A percentile compares a stretch with the other conserved stretches of the same genome.
phyloP scores from a whole-genome alignment of 2,113 vertebrate species.

The Sisor rabdophorus region DNA sequence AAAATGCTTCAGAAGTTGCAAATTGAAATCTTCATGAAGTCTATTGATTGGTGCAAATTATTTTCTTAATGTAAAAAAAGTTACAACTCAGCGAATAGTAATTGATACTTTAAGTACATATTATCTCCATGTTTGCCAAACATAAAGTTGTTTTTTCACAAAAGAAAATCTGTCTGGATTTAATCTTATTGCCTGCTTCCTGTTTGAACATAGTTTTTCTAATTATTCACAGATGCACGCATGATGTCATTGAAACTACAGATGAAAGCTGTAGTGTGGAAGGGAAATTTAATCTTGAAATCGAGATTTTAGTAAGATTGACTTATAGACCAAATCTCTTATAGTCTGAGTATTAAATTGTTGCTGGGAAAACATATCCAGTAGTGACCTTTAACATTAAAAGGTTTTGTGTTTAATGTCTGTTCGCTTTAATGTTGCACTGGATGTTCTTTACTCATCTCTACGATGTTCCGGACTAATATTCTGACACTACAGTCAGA shows the following conservation, averaged over 20 bases:
- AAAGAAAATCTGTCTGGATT: constrained; percentile 12
- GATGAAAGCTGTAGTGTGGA: neutral
- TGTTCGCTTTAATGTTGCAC: neutral
- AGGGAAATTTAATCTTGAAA: neutral
- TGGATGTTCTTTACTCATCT: neutral
- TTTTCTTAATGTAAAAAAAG: constrained; percentile 37
- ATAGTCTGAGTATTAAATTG: constrained; percentile 14
- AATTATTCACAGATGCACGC: neutral
- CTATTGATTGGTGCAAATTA: constrained; percentile 31
- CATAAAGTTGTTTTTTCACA: constrained; percentile 42
- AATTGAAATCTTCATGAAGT: constrained; percentile 23
- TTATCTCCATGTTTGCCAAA: constrained; percentile 38
- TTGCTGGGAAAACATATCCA: neutral
- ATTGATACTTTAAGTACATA: constrained; percentile 42
- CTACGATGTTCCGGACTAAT: neutral
- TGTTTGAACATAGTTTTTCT: neutral
- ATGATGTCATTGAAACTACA: neutral
- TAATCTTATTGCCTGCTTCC: constrained; percentile 6
- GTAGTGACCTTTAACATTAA: neutral
- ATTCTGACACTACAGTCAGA: neutral
- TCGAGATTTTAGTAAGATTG: neutral
- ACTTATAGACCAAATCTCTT: constrained; percentile 1
- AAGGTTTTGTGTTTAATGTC: neutral
- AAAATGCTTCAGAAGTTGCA: constrained; percentile 20
- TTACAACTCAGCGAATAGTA: constrained; percentile 38